Percentiles rank a stretch among this genome's conserved stretches.
Conservation (phyloP, 2,888 invertebrate species). For the Apocheima hispidaria region DNA sequence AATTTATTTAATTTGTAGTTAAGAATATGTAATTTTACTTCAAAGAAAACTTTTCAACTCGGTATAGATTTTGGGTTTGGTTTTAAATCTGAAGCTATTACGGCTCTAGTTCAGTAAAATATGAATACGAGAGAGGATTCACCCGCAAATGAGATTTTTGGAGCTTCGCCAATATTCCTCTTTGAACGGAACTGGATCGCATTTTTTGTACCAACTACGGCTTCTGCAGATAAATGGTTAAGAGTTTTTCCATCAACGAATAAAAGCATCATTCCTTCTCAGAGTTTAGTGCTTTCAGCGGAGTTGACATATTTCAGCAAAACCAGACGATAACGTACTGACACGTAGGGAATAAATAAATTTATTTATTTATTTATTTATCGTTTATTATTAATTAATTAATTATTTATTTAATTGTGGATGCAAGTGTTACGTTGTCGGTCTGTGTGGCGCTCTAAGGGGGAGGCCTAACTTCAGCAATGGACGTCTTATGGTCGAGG, state of each 20-base stretch:
- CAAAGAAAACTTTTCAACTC: constrained; percentile 1
- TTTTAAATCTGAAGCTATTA: constrained; percentile 27
- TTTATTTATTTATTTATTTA: no score
- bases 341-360: background rate
- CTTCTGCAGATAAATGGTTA: constrained; percentile 22
- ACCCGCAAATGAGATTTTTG: constrained; percentile 31
- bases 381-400: no score
- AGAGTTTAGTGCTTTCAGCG: background rate
- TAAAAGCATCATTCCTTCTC: constrained; percentile 14
- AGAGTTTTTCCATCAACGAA: constrained; percentile 26
- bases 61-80: constrained; percentile 5
- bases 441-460: no score
- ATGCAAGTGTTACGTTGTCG: no score
- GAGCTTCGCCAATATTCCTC: constrained; percentile 33
- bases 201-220: constrained; percentile 27
- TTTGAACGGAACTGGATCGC: constrained; percentile 31
- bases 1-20: no score
- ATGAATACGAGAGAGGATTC: constrained; percentile 25
- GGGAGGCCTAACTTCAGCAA: no score
- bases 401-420: no score
- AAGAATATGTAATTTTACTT: no score
- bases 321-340: background rate
- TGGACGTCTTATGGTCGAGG: no score
- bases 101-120: constrained; percentile 22
- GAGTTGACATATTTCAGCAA: constrained; percentile 10